Percentiles rank a stretch among this genome's conserved stretches.
Evolutionary conservation across 2,888 invertebrate species (phyloP).

Genomic region (Trichopoda pennipes): DNA sequence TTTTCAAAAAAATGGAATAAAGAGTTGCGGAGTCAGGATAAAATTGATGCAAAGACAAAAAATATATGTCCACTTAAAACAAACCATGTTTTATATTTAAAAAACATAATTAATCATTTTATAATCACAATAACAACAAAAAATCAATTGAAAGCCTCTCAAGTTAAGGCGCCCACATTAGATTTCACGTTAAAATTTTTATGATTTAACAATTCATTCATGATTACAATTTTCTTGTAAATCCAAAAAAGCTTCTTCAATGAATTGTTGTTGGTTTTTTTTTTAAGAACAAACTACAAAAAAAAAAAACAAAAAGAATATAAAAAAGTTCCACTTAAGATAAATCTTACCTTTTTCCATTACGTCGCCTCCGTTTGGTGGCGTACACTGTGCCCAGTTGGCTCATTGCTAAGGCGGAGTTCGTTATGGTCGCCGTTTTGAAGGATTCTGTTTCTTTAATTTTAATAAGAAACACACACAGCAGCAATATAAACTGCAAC

Average conservation of each 20-base stretch:
- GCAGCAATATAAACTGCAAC: slow-evolving; percentile 18
- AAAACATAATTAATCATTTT: background rate
- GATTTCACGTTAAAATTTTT: background rate
- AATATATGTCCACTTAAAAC: too few species aligned
- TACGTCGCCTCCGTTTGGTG: slow-evolving; percentile 95
- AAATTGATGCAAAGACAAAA: too few species aligned
- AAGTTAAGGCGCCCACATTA: slow-evolving; percentile 28
- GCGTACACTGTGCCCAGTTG: slow-evolving; percentile 98
- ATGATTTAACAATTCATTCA: slow-evolving; percentile 21
- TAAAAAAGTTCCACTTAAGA: background rate
- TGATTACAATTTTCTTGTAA: slow-evolving; percentile 18
- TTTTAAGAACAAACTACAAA: background rate
- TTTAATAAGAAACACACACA: slow-evolving; percentile 16
- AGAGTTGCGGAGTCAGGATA: too few species aligned
- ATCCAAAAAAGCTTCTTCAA: background rate
- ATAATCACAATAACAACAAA: background rate
- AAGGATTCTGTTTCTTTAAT: slow-evolving; percentile 63
- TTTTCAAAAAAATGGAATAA: too few species aligned
- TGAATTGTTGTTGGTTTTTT: background rate
- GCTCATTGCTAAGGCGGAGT: slow-evolving; percentile 85
- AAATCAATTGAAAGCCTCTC: background rate
- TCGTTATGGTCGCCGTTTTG: slow-evolving; percentile 81
- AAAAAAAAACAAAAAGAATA: background rate
- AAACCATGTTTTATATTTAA: background rate
- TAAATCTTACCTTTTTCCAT: slow-evolving; percentile 93